These are phyloP conservation scores for Trichosurus vulpecula DNA, from an alignment of 2,797 vertebrate species.

Conservation along the genomic window DNA sequence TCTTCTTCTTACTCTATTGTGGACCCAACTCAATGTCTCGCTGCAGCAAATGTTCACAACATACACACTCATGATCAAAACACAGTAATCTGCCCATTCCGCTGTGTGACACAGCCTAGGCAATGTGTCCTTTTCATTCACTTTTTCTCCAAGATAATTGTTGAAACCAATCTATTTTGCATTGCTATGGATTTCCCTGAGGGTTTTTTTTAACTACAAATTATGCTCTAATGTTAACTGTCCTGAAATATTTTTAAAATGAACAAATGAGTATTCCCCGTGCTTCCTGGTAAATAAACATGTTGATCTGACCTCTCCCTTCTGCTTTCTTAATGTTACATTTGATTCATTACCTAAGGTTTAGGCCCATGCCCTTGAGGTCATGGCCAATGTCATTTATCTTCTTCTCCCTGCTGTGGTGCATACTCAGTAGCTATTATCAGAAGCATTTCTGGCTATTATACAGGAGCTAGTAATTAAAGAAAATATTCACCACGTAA, in stretches of 20 bases:
- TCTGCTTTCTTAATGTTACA: conserved; percentile 55
- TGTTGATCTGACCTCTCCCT: conserved; percentile 6
- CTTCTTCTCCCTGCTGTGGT: conserved; percentile 27
- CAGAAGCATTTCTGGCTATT: conserved; percentile 54
- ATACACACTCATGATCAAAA: background rate
- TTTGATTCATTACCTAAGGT: conserved; percentile 55
- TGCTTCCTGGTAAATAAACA: conserved; percentile 51
- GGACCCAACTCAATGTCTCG: background rate
- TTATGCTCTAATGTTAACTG: background rate
- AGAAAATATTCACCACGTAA: conserved; percentile 67
- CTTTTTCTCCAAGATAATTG: background rate
- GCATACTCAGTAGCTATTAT: conserved; percentile 64
- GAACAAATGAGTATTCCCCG: conserved; percentile 34
- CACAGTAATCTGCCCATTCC: background rate
- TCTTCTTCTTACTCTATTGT: background rate
- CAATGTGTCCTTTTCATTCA: background rate
- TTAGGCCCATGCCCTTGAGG: conserved; percentile 21
- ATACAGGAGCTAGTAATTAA: conserved; percentile 65
- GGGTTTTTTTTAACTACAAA: background rate
- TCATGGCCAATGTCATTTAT: conserved; percentile 50
- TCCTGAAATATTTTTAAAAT: background rate
- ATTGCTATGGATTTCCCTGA: background rate
- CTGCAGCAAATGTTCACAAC: background rate
- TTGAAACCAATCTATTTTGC: background rate
- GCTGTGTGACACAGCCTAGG: background rate